Percentiles rank a stretch among this genome's conserved stretches.
These are phyloP conservation scores for Bos indicus DNA, from an alignment of 2,113 vertebrate genomes.

Conservation along the genomic window DNA sequence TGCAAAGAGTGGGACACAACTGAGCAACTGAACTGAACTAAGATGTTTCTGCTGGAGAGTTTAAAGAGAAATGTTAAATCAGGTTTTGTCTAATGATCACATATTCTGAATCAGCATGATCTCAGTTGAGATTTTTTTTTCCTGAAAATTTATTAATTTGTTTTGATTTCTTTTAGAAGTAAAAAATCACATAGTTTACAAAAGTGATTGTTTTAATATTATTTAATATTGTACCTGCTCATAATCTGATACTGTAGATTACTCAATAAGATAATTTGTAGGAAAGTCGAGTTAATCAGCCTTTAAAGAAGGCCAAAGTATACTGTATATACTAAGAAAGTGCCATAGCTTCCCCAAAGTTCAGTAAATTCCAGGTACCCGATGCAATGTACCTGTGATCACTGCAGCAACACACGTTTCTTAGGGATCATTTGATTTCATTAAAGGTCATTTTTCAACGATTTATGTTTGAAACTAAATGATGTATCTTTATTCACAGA, in stretches of 20 bases:
- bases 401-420: neutral
- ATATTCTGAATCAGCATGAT: neutral
- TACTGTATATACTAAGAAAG: neutral
- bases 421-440: neutral
- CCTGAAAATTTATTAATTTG: neutral
- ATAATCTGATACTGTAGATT: neutral
- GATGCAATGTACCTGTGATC: neutral
- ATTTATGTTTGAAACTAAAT: neutral
- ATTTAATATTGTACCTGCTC: neutral
- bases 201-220: neutral
- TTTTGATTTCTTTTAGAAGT: neutral
- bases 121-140: neutral
- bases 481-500: neutral
- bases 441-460: neutral
- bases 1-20: no score
- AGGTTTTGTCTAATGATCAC: neutral
- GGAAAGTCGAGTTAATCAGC: neutral
- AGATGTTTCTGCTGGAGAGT: neutral
- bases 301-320: neutral
- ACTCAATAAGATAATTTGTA: neutral
- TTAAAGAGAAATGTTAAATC: neutral
- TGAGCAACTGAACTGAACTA: neutral
- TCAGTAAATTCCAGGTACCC: neutral
- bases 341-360: neutral
- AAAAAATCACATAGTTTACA: neutral